phyloP scores from a whole-genome alignment of 2,888 invertebrate genomes.

The Octodonta nipae region DNA sequence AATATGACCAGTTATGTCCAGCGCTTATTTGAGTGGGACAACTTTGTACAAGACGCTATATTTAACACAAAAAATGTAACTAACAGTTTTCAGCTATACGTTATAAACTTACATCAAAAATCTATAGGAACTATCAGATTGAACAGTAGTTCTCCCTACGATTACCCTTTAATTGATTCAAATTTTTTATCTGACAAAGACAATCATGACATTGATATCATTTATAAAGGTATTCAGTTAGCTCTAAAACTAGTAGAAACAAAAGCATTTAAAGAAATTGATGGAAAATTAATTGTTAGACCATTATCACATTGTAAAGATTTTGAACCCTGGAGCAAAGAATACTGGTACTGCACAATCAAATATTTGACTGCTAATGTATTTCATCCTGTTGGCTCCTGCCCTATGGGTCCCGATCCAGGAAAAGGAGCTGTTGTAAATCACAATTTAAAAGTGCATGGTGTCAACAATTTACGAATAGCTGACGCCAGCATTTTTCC shows the following conservation, averaged over 20 bases:
- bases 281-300: slow-evolving; percentile 29
- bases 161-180: slow-evolving; percentile 47
- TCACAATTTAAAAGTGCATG: slow-evolving; percentile 8
- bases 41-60: slow-evolving; percentile 3
- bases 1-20: slow-evolving; percentile 4
- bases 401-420: slow-evolving; percentile 13
- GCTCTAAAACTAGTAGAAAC: slow-evolving; percentile 36
- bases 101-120: slow-evolving; percentile 20
- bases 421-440: slow-evolving; percentile 9
- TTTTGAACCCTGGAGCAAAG: slow-evolving; percentile 41
- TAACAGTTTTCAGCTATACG: slow-evolving; percentile 13
- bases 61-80: slow-evolving; percentile 3
- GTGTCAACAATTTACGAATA: slow-evolving; percentile 8
- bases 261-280: slow-evolving; percentile 39
- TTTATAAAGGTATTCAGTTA: slow-evolving; percentile 39
- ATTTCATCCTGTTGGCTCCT: slow-evolving; percentile 10
- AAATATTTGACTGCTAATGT: slow-evolving; percentile 19
- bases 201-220: slow-evolving; percentile 35
- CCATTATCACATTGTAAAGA: slow-evolving; percentile 33
- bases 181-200: slow-evolving; percentile 46
- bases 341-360: slow-evolving; percentile 53
- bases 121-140: slow-evolving; percentile 47
- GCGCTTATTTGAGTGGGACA: slow-evolving; percentile 8
- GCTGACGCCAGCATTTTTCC: slow-evolving; percentile 12
- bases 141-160: slow-evolving; percentile 14